These are phyloP conservation scores for Platygyra sinensis DNA, from an alignment of 64 coral and sea anemone species.

Conservation along the genomic window DNA sequence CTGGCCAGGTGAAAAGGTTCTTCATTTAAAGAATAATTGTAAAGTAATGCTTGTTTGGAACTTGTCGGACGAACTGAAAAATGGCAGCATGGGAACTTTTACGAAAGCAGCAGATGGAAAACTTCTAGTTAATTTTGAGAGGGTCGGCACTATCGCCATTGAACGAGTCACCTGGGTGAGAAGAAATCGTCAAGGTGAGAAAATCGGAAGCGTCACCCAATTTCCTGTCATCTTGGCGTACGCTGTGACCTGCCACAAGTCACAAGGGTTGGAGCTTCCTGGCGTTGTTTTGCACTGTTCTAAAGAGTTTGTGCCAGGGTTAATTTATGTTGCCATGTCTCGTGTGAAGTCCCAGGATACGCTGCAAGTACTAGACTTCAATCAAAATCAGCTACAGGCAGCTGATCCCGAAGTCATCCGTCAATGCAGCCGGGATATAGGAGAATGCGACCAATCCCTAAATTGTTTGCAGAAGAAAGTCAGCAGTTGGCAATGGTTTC, in stretches of 20 bases:
- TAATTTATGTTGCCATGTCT: slow-evolving; percentile 30
- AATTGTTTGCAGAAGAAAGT: neutral
- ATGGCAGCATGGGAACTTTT: neutral
- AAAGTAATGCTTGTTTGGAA: too few relatives aligned
- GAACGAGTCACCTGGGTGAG: neutral
- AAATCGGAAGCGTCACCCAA: neutral
- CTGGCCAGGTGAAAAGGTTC: too few relatives aligned
- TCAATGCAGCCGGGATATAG: neutral
- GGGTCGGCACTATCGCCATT: too few relatives aligned
- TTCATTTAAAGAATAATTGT: too few relatives aligned
- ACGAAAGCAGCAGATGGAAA: neutral
- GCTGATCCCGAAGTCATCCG: slow-evolving; percentile 4
- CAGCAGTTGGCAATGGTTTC: too few relatives aligned
- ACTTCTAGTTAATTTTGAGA: neutral
- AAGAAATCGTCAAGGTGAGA: neutral
- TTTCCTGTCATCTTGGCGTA: neutral
- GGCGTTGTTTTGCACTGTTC: slow-evolving; percentile 19
- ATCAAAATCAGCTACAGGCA: neutral
- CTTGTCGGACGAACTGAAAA: too few relatives aligned
- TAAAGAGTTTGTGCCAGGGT: slow-evolving; percentile 34
- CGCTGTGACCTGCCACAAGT: slow-evolving; percentile 34
- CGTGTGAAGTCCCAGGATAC: neutral
- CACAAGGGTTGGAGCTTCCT: slow-evolving; percentile 12
- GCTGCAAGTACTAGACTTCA: slow-evolving; percentile 30
- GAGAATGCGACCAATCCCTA: neutral